Evolutionary conservation across 2,113 vertebrate genomes (phyloP).

Genomic region (Sus scrofa): T2T-Sscrofa CM000824.6:175690501-175691000

Average conservation of each 20-base stretch:
- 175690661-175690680: slow-evolving; percentile 12
- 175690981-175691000: neutral
- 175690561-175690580: slow-evolving; percentile 60
- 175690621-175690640: slow-evolving; percentile 48
- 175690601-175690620: slow-evolving; percentile 2
- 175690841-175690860: neutral
- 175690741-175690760: neutral
- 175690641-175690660: slow-evolving; percentile 56
- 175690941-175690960: neutral
- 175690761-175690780: neutral
- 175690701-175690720: neutral
- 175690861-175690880: slow-evolving; percentile 34
- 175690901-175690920: slow-evolving; percentile 23
- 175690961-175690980: neutral
- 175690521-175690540: slow-evolving; percentile 35
- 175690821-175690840: neutral
- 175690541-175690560: neutral
- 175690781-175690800: neutral
- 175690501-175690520: neutral
- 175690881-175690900: neutral
- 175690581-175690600: slow-evolving; percentile 34
- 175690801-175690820: neutral
- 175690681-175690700: neutral
- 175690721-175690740: neutral
- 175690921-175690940: slow-evolving; percentile 40